Evolutionary conservation across 2,888 invertebrate species (phyloP), one percentile per base, ranked within the genome.

Genomic region (Nezara viridula): DNA sequence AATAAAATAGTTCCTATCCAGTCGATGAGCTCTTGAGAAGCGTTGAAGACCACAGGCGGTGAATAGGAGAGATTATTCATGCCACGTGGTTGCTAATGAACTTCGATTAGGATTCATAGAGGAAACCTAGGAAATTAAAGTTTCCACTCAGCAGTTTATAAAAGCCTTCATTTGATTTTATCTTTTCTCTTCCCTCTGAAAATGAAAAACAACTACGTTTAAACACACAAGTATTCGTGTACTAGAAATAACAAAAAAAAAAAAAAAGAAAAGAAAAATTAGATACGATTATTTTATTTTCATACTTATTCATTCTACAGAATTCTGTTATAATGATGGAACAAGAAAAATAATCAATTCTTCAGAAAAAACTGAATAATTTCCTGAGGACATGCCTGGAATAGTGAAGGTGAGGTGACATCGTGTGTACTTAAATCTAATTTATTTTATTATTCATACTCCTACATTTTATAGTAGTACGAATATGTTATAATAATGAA

Each of bases 51-150:
- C 66, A 66, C 66, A 66, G 66, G 66, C 66, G 66, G 27, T 66
- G 66, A 66, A 66, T 6, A 66, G 16, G 0, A 66, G 32, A 66
- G 27, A 66, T 66, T 66, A 66, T 66, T 66, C 66, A 66, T 66
- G 66, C 66, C 66, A 66, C 66, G 66, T 66, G 66, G 66, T 66
- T 66, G 66, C 32, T 66, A 66, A 66, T 66, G 66, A 66, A 66
- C 66, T 66, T 66, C 66, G 66, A 66, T 66, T 66, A 66, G 32
- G 66, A 66, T 66, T 66, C 66, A 66, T 66, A 66, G 66, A 66
- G 66, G 60, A 66, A 66, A 66, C 7, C 66, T 66, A 66, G 66
- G 66, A 66, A 66, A 66, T 66, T 66, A 66, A 66, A 66, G 66
- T 66, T 66, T 66, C 66, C 66, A 66, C 66, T 66, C 66, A 66